These are phyloP conservation scores for Paracanthobrama guichenoti DNA, from an alignment of 2,113 vertebrate species.

Conservation along the genomic window DNA sequence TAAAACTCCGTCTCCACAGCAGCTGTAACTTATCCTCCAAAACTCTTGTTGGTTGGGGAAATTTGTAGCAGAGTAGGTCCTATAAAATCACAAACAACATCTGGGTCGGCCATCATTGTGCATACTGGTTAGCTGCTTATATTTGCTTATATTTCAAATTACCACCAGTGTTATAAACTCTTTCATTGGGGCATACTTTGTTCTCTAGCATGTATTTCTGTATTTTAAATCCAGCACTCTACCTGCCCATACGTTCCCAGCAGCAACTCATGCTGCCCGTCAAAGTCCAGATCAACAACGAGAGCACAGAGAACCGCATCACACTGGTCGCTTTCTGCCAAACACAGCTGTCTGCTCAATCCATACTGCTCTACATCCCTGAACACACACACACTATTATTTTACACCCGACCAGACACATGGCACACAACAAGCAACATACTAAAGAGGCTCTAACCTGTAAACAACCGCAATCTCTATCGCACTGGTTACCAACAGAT, in stretches of 20 bases:
- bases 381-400: constrained; percentile 43
- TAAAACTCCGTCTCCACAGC: constrained; percentile 84
- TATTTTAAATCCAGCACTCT: neutral
- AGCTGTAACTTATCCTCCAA: constrained; percentile 71
- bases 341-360: constrained; percentile 72
- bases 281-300: constrained; percentile 85
- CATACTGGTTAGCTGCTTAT: neutral
- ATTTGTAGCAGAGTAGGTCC: constrained; percentile 91
- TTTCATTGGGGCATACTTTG: neutral
- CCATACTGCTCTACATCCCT: constrained; percentile 83
- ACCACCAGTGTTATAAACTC: neutral
- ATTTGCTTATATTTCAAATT: neutral
- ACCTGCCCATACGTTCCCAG: constrained; percentile 84
- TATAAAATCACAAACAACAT: constrained; percentile 56
- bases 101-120: too few species aligned
- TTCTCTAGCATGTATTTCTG: neutral
- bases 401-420: neutral
- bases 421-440: neutral
- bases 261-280: constrained; percentile 79
- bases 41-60: constrained; percentile 51
- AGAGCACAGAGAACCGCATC: constrained; percentile 86
- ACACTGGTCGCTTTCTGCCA: constrained; percentile 83
- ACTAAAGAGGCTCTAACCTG: constrained; percentile 70
- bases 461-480: constrained; percentile 87
- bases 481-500: constrained; percentile 84